A percentile compares a stretch with the other conserved stretches of the same genome.
Evolutionary conservation across 2,113 vertebrate genomes (phyloP).

Genomic region (Sebastes schlegelii): DNA sequence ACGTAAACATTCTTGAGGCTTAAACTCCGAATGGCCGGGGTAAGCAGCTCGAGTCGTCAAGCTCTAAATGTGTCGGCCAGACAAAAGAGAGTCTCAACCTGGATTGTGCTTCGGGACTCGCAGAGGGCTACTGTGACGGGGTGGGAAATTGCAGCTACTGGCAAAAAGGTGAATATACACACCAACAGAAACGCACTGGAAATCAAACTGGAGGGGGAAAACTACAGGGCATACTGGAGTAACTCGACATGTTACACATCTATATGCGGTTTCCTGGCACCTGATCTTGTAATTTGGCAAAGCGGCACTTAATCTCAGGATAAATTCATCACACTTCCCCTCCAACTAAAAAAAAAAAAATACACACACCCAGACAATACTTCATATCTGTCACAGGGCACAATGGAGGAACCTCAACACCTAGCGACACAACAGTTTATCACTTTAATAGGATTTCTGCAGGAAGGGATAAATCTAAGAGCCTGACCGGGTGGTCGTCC

Average conservation of each 20-base stretch:
- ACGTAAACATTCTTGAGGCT: slow-evolving; percentile 66
- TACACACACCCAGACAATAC: slow-evolving; percentile 11
- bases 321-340: slow-evolving; percentile 41
- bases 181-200: slow-evolving; percentile 9
- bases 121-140: slow-evolving; percentile 41
- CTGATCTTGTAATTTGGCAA: slow-evolving; percentile 62
- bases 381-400: slow-evolving; percentile 51
- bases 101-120: slow-evolving; percentile 55
- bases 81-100: slow-evolving; percentile 64
- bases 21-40: slow-evolving; percentile 66
- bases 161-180: slow-evolving; percentile 46
- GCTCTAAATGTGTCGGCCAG: slow-evolving; percentile 62
- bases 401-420: slow-evolving; percentile 54
- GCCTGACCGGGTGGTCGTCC: slow-evolving; percentile 59
- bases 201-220: slow-evolving; percentile 7
- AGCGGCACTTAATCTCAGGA: slow-evolving; percentile 44
- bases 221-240: not conserved
- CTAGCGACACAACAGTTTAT: slow-evolving; percentile 66
- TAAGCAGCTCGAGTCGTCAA: slow-evolving; percentile 72
- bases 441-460: slow-evolving; percentile 76
- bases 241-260: slow-evolving; percentile 15
- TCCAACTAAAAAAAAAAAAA: not conserved
- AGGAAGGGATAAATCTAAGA: slow-evolving; percentile 59
- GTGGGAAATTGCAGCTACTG: slow-evolving; percentile 49
- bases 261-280: slow-evolving; percentile 41